phyloP scores from a whole-genome alignment of 23 tunicate genomes.

The Phallusia fumigata region DNA sequence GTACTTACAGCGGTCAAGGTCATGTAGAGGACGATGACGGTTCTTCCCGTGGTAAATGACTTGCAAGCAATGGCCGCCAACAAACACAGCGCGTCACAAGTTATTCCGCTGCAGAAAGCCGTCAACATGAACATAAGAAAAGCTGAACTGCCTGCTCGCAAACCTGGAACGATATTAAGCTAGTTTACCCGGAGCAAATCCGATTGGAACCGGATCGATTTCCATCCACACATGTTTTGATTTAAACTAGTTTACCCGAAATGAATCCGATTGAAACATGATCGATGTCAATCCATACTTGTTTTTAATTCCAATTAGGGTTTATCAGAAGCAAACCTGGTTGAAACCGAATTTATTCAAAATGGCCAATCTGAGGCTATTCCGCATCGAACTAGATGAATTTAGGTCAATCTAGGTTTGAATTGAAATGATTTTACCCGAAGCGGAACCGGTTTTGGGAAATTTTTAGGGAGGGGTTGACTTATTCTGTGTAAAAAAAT shows the following conservation, averaged over 20 bases:
- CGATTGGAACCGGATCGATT: background rate
- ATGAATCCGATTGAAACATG: background rate
- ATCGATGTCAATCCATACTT: constrained; percentile 18
- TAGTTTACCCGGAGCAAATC: background rate
- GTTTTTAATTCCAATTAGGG: too few species aligned
- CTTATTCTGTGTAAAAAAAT: too few species aligned
- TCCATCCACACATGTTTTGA: too few species aligned
- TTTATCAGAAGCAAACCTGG: too few species aligned
- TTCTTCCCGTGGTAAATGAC: constrained; percentile 32
- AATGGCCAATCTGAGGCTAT: too few species aligned
- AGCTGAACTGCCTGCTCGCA: background rate
- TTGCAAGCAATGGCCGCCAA: constrained; percentile 19
- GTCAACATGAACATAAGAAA: constrained; percentile 32
- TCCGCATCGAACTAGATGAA: background rate
- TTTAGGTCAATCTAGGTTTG: too few species aligned
- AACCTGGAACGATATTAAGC: constrained; percentile 24
- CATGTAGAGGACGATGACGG: constrained; percentile 46
- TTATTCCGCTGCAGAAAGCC: constrained; percentile 35
- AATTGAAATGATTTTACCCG: too few species aligned
- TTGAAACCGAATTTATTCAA: too few species aligned
- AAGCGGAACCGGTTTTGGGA: too few species aligned
- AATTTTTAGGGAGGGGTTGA: too few species aligned
- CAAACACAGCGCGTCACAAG: constrained; percentile 41
- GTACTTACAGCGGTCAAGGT: constrained; percentile 45
- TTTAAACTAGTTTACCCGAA: background rate